A percentile compares a stretch with the other conserved stretches of the same genome.
Evolutionary conservation across 2,113 vertebrate genomes (phyloP).

Genomic region (Pygoscelis adeliae): DNA sequence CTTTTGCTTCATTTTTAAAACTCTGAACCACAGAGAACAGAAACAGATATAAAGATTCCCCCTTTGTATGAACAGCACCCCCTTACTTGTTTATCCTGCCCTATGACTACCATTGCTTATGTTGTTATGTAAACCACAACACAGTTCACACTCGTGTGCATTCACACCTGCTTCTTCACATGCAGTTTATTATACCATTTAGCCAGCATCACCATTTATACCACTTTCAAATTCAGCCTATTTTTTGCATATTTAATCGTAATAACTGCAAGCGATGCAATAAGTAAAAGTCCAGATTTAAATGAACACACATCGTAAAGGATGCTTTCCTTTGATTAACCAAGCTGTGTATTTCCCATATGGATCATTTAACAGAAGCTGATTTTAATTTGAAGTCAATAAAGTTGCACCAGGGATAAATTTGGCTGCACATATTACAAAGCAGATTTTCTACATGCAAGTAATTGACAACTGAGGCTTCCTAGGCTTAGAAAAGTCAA

Average conservation of each 20-base stretch:
- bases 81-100: not conserved
- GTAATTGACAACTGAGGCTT: not conserved
- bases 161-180: not conserved
- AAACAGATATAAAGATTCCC: not conserved
- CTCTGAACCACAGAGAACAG: not conserved
- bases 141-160: not conserved
- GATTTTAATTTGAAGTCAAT: not conserved
- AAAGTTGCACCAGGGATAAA: not conserved
- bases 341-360: not conserved
- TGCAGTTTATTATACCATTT: not conserved
- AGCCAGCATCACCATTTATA: not conserved
- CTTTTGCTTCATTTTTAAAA: not conserved
- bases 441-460: not conserved
- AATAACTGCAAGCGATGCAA: not conserved
- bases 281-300: not conserved
- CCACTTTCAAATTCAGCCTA: not conserved
- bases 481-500: not conserved
- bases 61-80: not conserved
- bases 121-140: not conserved
- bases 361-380: not conserved
- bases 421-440: not conserved
- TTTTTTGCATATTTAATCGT: not conserved
- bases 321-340: not conserved
- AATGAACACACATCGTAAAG: not conserved
- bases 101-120: fast-evolving